These are phyloP conservation scores for Temnothorax ravouxi DNA, from an alignment of 2,888 invertebrate species.

Conservation along the genomic window DNA sequence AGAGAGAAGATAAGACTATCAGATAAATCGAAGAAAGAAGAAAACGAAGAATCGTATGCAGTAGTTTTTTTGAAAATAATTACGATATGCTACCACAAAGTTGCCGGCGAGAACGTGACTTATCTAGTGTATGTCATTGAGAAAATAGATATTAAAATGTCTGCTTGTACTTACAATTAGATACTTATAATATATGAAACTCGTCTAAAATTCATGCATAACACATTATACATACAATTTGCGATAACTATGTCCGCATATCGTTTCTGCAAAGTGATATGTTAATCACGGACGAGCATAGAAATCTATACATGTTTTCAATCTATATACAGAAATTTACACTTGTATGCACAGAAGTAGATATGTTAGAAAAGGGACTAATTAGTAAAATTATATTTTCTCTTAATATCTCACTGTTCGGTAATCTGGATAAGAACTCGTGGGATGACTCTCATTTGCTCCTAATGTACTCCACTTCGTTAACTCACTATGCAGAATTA, in stretches of 20 bases:
- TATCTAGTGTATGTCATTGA: neutral
- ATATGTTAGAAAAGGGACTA: neutral
- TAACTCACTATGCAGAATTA: slow-evolving; percentile 12
- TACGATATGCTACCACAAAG: neutral
- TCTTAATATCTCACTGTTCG: slow-evolving; percentile 17
- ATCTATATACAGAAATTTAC: neutral
- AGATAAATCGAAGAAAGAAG: neutral
- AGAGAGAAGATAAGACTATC: neutral
- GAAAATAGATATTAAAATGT: slow-evolving; percentile 14
- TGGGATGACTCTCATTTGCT: slow-evolving; percentile 38
- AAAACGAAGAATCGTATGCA: neutral
- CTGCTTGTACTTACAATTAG: neutral
- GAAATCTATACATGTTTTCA: neutral
- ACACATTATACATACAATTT: slow-evolving; percentile 23
- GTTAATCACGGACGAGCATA: neutral
- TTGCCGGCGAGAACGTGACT: neutral
- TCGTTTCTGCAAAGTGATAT: neutral
- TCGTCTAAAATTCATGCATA: slow-evolving; percentile 20
- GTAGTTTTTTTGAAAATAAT: neutral
- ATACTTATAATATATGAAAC: neutral
- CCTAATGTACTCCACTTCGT: neutral
- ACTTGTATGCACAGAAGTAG: neutral
- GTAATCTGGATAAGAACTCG: slow-evolving; percentile 10
- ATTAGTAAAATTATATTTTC: slow-evolving; percentile 10
- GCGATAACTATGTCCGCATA: slow-evolving; percentile 11